Evolutionary conservation across 2,888 invertebrate genomes (phyloP).

Genomic region (Lithosia quadra): DNA sequence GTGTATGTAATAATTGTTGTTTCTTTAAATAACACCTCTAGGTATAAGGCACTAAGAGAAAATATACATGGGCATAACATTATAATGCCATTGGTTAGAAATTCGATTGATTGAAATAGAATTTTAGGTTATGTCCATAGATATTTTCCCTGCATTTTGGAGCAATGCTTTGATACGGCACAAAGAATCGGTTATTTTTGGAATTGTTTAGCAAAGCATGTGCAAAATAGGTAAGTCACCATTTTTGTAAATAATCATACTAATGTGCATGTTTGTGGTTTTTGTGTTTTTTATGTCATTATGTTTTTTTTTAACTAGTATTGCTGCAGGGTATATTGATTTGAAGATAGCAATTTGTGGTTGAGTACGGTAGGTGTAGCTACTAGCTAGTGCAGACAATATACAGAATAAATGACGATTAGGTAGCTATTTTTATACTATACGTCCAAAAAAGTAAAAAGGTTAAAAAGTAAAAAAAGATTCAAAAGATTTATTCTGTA

Average conservation of each 20-base stretch:
- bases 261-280: constrained; percentile 54
- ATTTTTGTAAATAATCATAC: constrained; percentile 56
- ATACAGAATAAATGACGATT: neutral
- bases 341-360: neutral
- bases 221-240: constrained; percentile 55
- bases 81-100: neutral
- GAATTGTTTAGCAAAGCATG: constrained; percentile 52
- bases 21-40: constrained; percentile 48
- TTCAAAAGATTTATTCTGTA: too few species aligned
- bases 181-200: constrained; percentile 29
- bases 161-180: constrained; percentile 39
- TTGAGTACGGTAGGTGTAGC: neutral
- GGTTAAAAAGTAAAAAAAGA: too few species aligned
- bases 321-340: neutral
- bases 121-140: neutral
- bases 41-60: constrained; percentile 24
- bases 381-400: neutral
- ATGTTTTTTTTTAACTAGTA: constrained; percentile 19
- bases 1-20: constrained; percentile 50
- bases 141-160: constrained; percentile 11
- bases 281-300: constrained; percentile 10
- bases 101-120: too few species aligned
- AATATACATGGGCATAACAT: neutral
- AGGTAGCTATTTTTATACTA: neutral
- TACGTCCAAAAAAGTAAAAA: too few species aligned